A percentile compares a stretch with the other conserved stretches of the same genome.
phyloP scores from a whole-genome alignment of 2,797 vertebrate genomes.

The Allobates femoralis region DNA sequence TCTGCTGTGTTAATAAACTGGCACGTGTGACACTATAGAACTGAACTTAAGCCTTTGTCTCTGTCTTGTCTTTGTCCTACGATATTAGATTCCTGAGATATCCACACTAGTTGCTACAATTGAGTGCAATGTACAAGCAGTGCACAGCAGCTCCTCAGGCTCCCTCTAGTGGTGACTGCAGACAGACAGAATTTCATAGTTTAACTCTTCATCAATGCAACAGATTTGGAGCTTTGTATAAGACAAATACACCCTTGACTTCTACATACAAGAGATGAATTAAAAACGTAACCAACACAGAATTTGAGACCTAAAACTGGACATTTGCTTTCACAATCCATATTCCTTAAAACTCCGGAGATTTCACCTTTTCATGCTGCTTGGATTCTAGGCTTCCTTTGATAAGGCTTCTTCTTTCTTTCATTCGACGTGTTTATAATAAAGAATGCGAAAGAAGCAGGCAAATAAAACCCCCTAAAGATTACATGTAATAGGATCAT shows the following conservation, averaged over 20 bases:
- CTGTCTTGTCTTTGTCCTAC: too few species aligned
- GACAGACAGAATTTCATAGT: neutral
- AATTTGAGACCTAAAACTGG: neutral
- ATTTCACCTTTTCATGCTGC: slow-evolving; percentile 1
- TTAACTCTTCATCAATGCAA: neutral
- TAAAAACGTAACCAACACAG: neutral
- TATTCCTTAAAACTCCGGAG: slow-evolving; percentile 6
- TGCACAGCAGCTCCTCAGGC: neutral
- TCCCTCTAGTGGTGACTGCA: neutral
- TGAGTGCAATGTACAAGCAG: too few species aligned
- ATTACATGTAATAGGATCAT: neutral
- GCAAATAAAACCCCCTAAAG: slow-evolving; percentile 37
- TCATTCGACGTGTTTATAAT: slow-evolving; percentile 35
- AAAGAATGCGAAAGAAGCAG: slow-evolving; percentile 23
- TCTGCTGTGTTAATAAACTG: too few species aligned
- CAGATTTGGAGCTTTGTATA: neutral
- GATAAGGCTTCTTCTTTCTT: neutral
- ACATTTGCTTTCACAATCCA: neutral
- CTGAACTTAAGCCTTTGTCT: too few species aligned
- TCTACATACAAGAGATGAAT: too few species aligned
- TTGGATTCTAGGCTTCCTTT: neutral
- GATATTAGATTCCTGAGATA: too few species aligned
- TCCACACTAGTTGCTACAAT: too few species aligned
- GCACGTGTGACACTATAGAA: too few species aligned
- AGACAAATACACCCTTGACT: neutral